phyloP scores from a whole-genome alignment of 2,888 invertebrate species.

The Crematogaster levior region DNA sequence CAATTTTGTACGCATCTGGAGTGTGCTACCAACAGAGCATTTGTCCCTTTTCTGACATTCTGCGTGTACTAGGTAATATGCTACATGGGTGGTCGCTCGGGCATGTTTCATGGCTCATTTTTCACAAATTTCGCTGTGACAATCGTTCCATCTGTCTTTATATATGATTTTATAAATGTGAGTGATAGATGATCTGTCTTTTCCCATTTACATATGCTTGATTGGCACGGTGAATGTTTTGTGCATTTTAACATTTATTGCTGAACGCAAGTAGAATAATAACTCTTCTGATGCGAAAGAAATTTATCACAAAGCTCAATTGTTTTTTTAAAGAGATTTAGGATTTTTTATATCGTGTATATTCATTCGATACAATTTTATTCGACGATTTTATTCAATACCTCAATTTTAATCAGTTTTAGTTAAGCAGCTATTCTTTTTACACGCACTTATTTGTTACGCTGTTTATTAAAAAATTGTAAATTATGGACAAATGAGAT shows the following conservation, averaged over 20 bases:
- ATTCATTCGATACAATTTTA: neutral
- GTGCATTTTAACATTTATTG: conserved; percentile 26
- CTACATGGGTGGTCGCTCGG: conserved; percentile 59
- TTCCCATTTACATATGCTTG: conserved; percentile 33
- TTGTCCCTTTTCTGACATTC: neutral
- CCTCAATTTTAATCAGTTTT: neutral
- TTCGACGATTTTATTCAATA: neutral
- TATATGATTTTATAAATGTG: conserved; percentile 61
- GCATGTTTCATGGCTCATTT: conserved; percentile 62
- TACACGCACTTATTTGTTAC: neutral
- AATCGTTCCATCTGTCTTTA: conserved; percentile 68
- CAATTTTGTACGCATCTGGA: neutral
- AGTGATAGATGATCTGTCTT: conserved; percentile 61
- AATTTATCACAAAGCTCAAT: neutral
- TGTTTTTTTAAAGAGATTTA: neutral
- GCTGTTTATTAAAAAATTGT: neutral
- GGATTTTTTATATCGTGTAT: neutral
- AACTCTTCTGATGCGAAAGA: neutral
- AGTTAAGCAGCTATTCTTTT: neutral
- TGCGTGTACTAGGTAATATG: conserved; percentile 1
- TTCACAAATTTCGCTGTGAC: conserved; percentile 66
- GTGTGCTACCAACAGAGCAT: neutral
- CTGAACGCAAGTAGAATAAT: neutral
- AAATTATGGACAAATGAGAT: neutral
- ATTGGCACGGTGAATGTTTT: neutral